phyloP scores from a whole-genome alignment of 2,888 invertebrate species.

The Hydraecia micacea region DNA sequence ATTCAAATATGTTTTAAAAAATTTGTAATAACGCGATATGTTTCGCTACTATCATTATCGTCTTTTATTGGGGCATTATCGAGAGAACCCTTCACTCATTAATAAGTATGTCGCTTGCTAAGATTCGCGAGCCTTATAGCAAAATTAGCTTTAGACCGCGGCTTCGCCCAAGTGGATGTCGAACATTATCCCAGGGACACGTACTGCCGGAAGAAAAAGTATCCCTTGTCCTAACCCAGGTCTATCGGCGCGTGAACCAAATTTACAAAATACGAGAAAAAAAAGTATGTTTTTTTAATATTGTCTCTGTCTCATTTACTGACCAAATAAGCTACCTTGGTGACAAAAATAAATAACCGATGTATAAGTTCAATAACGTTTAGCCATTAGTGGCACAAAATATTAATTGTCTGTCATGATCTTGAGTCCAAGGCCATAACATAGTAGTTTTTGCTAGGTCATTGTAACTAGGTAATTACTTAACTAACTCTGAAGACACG shows the following conservation, averaged over 20 bases:
- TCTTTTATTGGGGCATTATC: background rate
- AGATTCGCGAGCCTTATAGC: background rate
- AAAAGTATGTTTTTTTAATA: background rate
- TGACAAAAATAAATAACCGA: conserved; percentile 4
- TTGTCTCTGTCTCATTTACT: background rate
- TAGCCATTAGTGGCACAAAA: conserved; percentile 18
- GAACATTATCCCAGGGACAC: background rate
- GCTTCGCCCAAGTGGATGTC: background rate
- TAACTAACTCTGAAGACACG: conserved; percentile 6
- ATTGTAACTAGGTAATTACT: conserved; percentile 17
- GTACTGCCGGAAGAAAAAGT: background rate
- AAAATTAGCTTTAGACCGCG: background rate
- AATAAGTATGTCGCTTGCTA: background rate
- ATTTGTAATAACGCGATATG: too few relatives aligned
- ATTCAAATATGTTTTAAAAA: background rate
- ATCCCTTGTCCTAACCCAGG: background rate
- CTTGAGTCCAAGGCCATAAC: conserved; percentile 28
- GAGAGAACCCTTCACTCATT: background rate
- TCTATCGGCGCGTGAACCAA: background rate
- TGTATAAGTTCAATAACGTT: conserved; percentile 27
- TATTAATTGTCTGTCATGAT: conserved; percentile 34
- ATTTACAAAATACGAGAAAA: background rate
- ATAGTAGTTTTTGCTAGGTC: conserved; percentile 34
- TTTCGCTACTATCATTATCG: background rate
- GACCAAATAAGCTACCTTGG: background rate